Evolutionary conservation across 2,888 invertebrate genomes (phyloP).

Genomic region (Drosophila paranaensis): DNA sequence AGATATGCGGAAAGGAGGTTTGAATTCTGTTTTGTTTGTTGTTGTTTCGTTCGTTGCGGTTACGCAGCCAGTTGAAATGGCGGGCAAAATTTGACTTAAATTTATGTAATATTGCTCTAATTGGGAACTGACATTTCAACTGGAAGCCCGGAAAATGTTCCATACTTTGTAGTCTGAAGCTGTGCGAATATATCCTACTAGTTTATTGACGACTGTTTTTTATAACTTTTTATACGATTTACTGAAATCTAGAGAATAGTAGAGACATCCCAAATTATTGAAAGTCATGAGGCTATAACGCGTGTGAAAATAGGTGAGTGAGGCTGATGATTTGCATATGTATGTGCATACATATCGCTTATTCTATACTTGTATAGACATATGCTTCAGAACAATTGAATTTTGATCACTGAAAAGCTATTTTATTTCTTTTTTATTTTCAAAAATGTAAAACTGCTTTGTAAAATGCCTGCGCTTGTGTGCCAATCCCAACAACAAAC

Average conservation of each 20-base stretch:
- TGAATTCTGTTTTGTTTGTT: conserved; percentile 68
- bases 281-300: conserved; percentile 83
- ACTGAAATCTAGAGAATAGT: conserved; percentile 81
- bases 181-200: conserved; percentile 15
- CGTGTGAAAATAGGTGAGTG: conserved; percentile 84
- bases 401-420: conserved; percentile 44
- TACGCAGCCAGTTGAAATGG: conserved; percentile 56
- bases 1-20: conserved; percentile 86
- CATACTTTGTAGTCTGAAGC: conserved; percentile 3
- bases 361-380: neutral
- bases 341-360: neutral
- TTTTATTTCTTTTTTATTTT: conserved; percentile 65
- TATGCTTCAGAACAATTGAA: conserved; percentile 27
- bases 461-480: conserved; percentile 64
- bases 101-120: neutral
- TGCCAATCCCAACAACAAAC: conserved; percentile 55
- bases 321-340: neutral
- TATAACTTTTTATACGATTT: conserved; percentile 53
- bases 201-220: conserved; percentile 47
- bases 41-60: conserved; percentile 26
- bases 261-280: conserved; percentile 83
- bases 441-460: conserved; percentile 68
- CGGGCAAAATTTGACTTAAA: conserved; percentile 6
- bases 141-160: conserved; percentile 14
- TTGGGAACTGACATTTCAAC: conserved; percentile 55